These are phyloP conservation scores for Aphelinus certus DNA, from an alignment of 1,140 invertebrate genomes.

Conservation along the genomic window DNA sequence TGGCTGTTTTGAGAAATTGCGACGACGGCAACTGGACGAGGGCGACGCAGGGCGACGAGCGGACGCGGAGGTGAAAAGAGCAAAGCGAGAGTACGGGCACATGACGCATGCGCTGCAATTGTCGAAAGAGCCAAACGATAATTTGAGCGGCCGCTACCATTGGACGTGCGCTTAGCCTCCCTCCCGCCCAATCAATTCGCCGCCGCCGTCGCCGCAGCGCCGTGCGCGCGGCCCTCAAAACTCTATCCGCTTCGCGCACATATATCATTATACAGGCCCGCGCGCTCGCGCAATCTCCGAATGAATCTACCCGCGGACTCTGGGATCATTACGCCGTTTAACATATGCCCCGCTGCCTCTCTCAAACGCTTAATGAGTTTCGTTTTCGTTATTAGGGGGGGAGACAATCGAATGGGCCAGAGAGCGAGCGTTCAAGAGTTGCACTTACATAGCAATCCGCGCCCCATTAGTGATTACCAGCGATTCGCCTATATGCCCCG, in stretches of 20 bases:
- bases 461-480: slow-evolving; percentile 61
- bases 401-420: background rate
- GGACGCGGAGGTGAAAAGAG: background rate
- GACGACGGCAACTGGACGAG: background rate
- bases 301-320: slow-evolving; percentile 9
- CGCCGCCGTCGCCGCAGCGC: too few relatives aligned
- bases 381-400: slow-evolving; percentile 28
- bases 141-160: too few relatives aligned
- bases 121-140: too few relatives aligned
- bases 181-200: too few relatives aligned
- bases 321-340: slow-evolving; percentile 32
- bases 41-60: background rate
- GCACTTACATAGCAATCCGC: slow-evolving; percentile 2
- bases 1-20: slow-evolving; percentile 23
- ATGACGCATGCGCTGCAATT: too few relatives aligned
- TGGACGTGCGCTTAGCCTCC: too few relatives aligned
- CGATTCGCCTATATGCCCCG: slow-evolving; percentile 44
- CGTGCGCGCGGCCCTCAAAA: too few relatives aligned
- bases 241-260: background rate
- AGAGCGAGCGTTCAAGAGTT: background rate
- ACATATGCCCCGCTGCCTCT: background rate
- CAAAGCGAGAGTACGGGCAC: too few relatives aligned
- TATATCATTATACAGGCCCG: background rate
- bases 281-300: background rate
- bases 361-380: slow-evolving; percentile 26